These are phyloP conservation scores for Argyresthia goedartella DNA, from an alignment of 2,888 invertebrate genomes.

Conservation along the genomic window DNA sequence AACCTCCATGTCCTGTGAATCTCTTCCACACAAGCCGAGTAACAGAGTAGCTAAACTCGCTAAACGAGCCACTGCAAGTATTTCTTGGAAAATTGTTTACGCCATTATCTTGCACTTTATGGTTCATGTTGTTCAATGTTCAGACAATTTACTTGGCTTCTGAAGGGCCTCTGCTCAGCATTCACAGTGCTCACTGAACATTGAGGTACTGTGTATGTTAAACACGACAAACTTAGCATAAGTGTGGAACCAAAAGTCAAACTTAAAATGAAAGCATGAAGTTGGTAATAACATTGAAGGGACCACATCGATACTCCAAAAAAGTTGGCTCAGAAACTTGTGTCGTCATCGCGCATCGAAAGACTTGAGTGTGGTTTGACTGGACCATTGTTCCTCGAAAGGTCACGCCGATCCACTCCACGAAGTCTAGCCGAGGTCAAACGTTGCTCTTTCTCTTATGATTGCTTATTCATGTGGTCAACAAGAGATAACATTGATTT, in stretches of 20 bases:
- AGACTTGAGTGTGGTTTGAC: neutral
- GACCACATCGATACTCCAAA: neutral
- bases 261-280: too few relatives aligned
- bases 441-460: neutral
- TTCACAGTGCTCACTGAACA: too few relatives aligned
- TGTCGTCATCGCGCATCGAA: neutral
- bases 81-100: conserved; percentile 2
- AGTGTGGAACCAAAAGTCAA: too few relatives aligned
- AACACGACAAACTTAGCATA: too few relatives aligned
- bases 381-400: conserved; percentile 8
- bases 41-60: conserved; percentile 35
- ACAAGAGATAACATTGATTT: neutral
- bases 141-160: neutral
- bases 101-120: neutral
- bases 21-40: conserved; percentile 17
- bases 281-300: too few relatives aligned
- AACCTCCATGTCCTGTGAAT: conserved; percentile 26
- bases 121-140: neutral
- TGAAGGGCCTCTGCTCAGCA: too few relatives aligned
- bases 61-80: neutral
- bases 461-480: conserved; percentile 2
- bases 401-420: conserved; percentile 8
- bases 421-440: conserved; percentile 6
- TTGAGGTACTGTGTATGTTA: too few relatives aligned
- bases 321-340: neutral